Percentiles rank a stretch among this genome's conserved stretches.
These are phyloP conservation scores for Nemoura dubitans DNA, from an alignment of 2,888 invertebrate species.

Conservation along the genomic window DNA sequence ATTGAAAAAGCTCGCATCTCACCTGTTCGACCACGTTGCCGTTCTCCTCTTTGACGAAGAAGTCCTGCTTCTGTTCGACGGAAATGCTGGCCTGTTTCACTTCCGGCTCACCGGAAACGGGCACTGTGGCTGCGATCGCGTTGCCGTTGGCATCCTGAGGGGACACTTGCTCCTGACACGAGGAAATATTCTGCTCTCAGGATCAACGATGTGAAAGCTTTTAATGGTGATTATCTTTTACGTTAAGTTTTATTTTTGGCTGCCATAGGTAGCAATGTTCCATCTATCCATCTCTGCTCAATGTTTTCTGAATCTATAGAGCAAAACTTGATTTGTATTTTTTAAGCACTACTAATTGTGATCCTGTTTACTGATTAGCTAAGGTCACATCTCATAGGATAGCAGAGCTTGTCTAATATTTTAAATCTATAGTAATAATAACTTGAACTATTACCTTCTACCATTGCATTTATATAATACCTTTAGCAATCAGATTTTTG, in stretches of 20 bases:
- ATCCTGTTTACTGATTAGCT: too few relatives aligned
- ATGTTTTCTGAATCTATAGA: too few relatives aligned
- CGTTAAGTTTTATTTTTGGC: not conserved
- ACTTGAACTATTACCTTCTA: too few relatives aligned
- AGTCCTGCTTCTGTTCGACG: slow-evolving; percentile 40
- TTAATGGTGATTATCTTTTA: slow-evolving; percentile 7
- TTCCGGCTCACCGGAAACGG: not conserved
- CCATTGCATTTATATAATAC: too few relatives aligned
- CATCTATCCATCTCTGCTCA: too few relatives aligned
- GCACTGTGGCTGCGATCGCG: slow-evolving; percentile 33
- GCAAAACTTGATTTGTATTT: too few relatives aligned
- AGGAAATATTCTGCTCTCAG: not conserved
- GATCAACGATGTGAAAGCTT: not conserved
- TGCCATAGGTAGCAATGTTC: too few relatives aligned
- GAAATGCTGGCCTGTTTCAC: not conserved
- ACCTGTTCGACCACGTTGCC: slow-evolving; percentile 48
- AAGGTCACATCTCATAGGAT: too few relatives aligned
- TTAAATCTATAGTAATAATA: too few relatives aligned
- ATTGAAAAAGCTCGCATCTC: not conserved
- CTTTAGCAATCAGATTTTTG: too few relatives aligned
- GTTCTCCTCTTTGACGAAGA: slow-evolving; percentile 40
- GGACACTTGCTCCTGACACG: not conserved
- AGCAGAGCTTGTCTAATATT: too few relatives aligned
- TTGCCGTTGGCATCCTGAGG: slow-evolving; percentile 49
- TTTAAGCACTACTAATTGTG: too few relatives aligned